Percentiles rank a stretch among this genome's conserved stretches.
These are phyloP conservation scores for Syngnathoides biaculeatus DNA, from an alignment of 2,113 vertebrate species.

Conservation along the genomic window DNA sequence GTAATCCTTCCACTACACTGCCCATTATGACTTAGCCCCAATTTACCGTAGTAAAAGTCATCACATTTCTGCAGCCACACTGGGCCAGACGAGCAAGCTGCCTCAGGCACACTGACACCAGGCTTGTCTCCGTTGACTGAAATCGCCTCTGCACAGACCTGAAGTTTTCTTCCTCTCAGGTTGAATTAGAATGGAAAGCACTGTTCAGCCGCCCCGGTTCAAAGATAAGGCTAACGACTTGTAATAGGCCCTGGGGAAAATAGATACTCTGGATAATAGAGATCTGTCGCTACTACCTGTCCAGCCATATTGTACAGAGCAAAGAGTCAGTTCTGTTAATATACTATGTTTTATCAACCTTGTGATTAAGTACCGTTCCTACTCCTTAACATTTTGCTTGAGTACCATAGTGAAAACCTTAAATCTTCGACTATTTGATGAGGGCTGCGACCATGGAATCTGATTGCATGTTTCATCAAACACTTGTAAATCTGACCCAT, in stretches of 20 bases:
- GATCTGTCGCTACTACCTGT: conserved; percentile 52
- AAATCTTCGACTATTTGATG: background rate
- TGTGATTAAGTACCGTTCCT: background rate
- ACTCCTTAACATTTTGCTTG: conserved; percentile 17
- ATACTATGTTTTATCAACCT: background rate
- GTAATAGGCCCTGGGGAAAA: conserved; percentile 62
- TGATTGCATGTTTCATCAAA: background rate
- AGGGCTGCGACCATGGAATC: background rate
- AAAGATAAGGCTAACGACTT: conserved; percentile 69
- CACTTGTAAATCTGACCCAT: background rate
- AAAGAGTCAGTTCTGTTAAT: conserved; percentile 32
- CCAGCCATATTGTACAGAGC: conserved; percentile 42
- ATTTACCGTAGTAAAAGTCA: conserved; percentile 45
- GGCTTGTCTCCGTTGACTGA: conserved; percentile 44
- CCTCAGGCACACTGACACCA: conserved; percentile 55
- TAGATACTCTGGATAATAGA: conserved; percentile 61
- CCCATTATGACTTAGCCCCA: conserved; percentile 52
- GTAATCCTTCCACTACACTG: conserved; percentile 47
- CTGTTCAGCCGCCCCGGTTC: conserved; percentile 59
- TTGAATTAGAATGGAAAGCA: conserved; percentile 47
- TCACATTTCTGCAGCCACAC: conserved; percentile 36
- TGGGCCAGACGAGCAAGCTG: conserved; percentile 37
- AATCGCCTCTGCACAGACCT: conserved; percentile 33
- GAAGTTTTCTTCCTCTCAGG: conserved; percentile 43
- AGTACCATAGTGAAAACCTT: conserved; percentile 15